These are phyloP conservation scores for Chaetogeoica ovagalla DNA, from an alignment of 2,888 invertebrate genomes.

Conservation along the genomic window DNA sequence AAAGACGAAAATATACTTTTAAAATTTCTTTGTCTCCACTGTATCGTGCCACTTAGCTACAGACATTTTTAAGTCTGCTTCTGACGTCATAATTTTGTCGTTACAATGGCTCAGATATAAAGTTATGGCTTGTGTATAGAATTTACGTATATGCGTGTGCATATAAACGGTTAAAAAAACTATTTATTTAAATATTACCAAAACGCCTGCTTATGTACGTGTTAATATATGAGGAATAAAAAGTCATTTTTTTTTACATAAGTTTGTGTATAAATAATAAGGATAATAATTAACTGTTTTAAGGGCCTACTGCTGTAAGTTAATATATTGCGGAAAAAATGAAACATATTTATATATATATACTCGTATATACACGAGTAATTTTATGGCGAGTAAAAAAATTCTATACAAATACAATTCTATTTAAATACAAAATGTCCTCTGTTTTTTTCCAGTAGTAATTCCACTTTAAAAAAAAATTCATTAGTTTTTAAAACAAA, in stretches of 20 bases:
- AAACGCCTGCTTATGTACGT: too few relatives aligned
- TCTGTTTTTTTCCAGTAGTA: too few relatives aligned
- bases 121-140: neutral
- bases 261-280: neutral
- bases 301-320: neutral
- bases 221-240: too few relatives aligned
- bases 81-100: conserved; percentile 4
- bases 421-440: too few relatives aligned
- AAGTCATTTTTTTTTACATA: too few relatives aligned
- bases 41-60: neutral
- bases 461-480: too few relatives aligned
- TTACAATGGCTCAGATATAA: neutral
- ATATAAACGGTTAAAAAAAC: neutral
- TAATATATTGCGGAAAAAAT: neutral
- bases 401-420: too few relatives aligned
- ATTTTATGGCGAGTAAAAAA: neutral
- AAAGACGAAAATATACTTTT: neutral
- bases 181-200: too few relatives aligned
- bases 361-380: neutral
- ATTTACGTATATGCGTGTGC: neutral
- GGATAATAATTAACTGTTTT: neutral
- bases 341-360: neutral
- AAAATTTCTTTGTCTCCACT: conserved; percentile 4
- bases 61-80: conserved; percentile 3
- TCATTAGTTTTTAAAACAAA: too few relatives aligned